Percentiles rank a stretch among this genome's conserved stretches.
Conservation (phyloP, 2,888 invertebrate species). For the Odontocerum albicorne region DNA sequence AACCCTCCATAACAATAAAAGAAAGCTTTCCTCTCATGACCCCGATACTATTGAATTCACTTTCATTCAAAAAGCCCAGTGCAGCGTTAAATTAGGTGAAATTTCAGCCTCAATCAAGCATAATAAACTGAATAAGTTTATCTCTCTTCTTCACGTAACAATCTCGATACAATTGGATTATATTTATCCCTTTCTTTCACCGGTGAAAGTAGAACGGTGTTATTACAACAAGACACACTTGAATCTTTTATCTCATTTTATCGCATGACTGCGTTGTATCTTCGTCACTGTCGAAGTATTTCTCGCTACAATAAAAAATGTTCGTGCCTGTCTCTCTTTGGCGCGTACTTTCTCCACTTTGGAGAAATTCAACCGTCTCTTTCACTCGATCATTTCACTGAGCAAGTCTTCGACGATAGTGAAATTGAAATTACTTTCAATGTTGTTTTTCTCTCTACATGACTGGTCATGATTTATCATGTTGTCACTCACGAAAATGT, state of each 20-base stretch:
- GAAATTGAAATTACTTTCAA: constrained; percentile 33
- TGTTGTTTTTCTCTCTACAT: constrained; percentile 23
- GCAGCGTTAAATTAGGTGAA: constrained; percentile 26
- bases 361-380: constrained; percentile 19
- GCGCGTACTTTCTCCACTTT: constrained; percentile 25
- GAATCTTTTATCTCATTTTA: constrained; percentile 9
- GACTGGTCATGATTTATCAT: too few relatives aligned
- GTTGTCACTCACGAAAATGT: too few relatives aligned
- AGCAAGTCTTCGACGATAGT: constrained; percentile 27
- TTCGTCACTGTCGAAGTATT: constrained; percentile 11
- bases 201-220: constrained; percentile 23
- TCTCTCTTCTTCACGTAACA: constrained; percentile 10
- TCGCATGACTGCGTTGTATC: constrained; percentile 1
- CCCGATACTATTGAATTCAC: constrained; percentile 28
- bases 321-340: constrained; percentile 19
- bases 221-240: constrained; percentile 11
- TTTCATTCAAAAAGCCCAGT: constrained; percentile 25
- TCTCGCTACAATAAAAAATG: constrained; percentile 11
- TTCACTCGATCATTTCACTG: constrained; percentile 21
- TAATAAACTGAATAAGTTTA: neutral
- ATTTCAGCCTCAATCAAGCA: constrained; percentile 1
- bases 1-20: constrained; percentile 8
- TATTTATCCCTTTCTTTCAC: constrained; percentile 8
- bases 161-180: neutral
- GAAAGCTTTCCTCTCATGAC: constrained; percentile 23